Evolutionary conservation across 2,888 invertebrate species (phyloP).

Genomic region (Rhagonycha fulva): DNA sequence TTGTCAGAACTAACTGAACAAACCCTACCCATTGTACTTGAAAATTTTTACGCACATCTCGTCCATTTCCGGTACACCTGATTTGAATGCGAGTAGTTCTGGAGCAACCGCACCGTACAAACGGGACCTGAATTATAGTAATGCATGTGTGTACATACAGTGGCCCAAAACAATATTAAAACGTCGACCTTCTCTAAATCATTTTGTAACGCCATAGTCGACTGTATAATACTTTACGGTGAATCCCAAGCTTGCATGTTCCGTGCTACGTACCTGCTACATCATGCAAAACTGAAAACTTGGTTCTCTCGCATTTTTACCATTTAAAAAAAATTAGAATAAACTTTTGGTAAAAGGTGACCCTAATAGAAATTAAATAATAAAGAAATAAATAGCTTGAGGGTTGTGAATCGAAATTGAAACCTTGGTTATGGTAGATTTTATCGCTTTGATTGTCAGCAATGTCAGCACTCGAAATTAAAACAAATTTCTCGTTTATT

Average conservation of each 20-base stretch:
- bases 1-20: constrained; percentile 2
- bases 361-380: background rate
- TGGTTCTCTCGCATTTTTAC: background rate
- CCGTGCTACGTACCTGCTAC: background rate
- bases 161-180: background rate
- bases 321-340: background rate
- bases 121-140: constrained; percentile 9
- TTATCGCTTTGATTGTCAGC: background rate
- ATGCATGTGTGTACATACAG: constrained; percentile 16
- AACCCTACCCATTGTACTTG: constrained; percentile 10
- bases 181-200: background rate
- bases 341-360: background rate
- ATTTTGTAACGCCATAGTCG: constrained; percentile 2
- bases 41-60: constrained; percentile 11
- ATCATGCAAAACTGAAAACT: constrained; percentile 8
- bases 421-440: background rate
- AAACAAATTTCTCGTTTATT: background rate
- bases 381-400: background rate
- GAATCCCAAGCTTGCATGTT: constrained; percentile 26
- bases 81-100: background rate
- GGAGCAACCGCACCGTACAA: constrained; percentile 2
- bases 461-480: background rate
- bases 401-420: background rate
- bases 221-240: constrained; percentile 28
- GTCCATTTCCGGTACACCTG: constrained; percentile 17